Percentiles rank a stretch among this genome's conserved stretches.
Conservation (phyloP, 30 jellyfish, hydroid and myxozoan genomes). For the Chrysaora quinquecirrha region DNA sequence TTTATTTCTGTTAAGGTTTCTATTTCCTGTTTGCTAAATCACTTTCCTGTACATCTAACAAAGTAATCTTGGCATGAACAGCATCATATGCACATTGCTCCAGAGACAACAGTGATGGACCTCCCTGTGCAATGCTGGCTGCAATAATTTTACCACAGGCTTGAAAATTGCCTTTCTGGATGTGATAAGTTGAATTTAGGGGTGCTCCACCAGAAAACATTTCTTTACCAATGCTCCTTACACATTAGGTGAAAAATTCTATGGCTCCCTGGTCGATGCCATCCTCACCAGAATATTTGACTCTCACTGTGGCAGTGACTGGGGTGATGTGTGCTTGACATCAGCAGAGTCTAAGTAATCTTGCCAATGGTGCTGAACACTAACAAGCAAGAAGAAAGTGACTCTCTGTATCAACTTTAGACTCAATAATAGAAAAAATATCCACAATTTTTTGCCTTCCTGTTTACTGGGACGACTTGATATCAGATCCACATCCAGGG, state of each 20-base stretch:
- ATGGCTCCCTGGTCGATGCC: conserved; percentile 60
- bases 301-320: conserved; percentile 20
- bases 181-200: conserved; percentile 37
- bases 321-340: conserved; percentile 34
- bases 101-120: conserved; percentile 42
- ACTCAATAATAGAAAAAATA: conserved; percentile 10
- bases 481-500: conserved; percentile 24
- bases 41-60: conserved; percentile 32
- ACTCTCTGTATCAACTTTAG: conserved; percentile 4
- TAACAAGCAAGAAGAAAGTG: too few relatives aligned
- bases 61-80: conserved; percentile 1
- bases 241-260: conserved; percentile 28
- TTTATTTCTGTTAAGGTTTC: conserved; percentile 21
- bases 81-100: conserved; percentile 44
- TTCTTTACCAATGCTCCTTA: conserved; percentile 29
- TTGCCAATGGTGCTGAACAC: too few relatives aligned
- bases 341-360: conserved; percentile 10
- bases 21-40: conserved; percentile 15
- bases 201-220: conserved; percentile 62
- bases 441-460: conserved; percentile 15
- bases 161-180: conserved; percentile 53
- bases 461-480: conserved; percentile 14
- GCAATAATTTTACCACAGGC: conserved; percentile 27
- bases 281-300: conserved; percentile 56
- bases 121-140: conserved; percentile 57